Base-by-base conservation (phyloP, 37 sponge, comb jelly and placozoan species). In the Halichondria panicea region DNA sequence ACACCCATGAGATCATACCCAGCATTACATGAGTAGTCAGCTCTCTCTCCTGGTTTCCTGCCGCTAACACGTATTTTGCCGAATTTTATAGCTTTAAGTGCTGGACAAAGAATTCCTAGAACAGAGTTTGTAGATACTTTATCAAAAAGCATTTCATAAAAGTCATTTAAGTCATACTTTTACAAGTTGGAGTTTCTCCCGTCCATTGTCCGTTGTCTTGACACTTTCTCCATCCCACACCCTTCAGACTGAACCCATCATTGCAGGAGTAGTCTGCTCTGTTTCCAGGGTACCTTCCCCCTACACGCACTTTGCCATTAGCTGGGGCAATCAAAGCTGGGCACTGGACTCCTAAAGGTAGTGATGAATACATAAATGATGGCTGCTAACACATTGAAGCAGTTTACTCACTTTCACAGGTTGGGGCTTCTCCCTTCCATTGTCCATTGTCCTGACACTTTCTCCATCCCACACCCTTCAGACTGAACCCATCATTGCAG, bases 201-300 rank as follows among this genome's bases (percentile, higher is more conserved):
- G 68, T 43, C 80, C 80, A 85, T 18, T 42, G 37, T 32, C 86
- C 86, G 44, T 55, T 77, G n/a, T n/a, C n/a, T 46, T 54, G 72
- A 39, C 86, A 85, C 33, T 44, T 42, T 53, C 86, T 55, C 2
- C 22, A 28, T 13, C 5, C 30, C 25, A 21, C 55, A 37, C 86
- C 86, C 37, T 11, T 31, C 45, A 85, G 36, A 25, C 38, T 61
- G 55, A 71, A 85, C 1, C 86, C 86, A 50, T 6, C 41, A 37
- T 66, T 28, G 58, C 86, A 85, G 56, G 56, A 72, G 66, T 85
- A 85, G n/a, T n/a, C n/a, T n/a, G n/a, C n/a, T n/a, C n/a, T n/a
- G n/a, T n/a, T n/a, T n/a, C n/a, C n/a, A n/a, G n/a, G n/a, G n/a
- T n/a, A n/a, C n/a, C n/a, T n/a, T n/a, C n/a, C n/a, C n/a, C n/a